Conservation (phyloP, 1,140 invertebrate species). For the Leptinotarsa undecemlineata region DNA sequence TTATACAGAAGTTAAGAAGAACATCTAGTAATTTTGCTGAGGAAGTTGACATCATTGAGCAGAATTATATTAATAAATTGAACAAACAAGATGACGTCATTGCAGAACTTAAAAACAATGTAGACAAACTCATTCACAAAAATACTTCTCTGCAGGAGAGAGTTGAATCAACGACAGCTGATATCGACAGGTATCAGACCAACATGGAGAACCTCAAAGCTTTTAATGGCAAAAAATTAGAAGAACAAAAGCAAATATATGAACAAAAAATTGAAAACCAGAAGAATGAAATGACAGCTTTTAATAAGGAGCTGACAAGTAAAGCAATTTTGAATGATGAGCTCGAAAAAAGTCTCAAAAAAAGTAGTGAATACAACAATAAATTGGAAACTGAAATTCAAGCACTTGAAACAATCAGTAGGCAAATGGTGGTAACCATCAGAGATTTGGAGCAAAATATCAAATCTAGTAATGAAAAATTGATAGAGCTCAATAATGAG, state of each 20-base stretch:
- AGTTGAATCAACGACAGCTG: neutral
- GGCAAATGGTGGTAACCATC: too few relatives aligned
- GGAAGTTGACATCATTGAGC: neutral
- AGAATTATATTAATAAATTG: neutral
- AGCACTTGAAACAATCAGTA: too few relatives aligned
- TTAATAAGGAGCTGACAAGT: too few relatives aligned
- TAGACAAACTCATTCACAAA: neutral
- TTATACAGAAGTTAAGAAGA: constrained; percentile 2
- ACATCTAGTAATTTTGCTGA: neutral
- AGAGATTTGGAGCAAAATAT: too few relatives aligned
- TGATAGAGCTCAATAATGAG: too few relatives aligned
- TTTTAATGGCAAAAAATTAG: neutral
- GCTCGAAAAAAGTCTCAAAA: too few relatives aligned
- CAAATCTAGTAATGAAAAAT: too few relatives aligned
- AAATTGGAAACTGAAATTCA: too few relatives aligned
- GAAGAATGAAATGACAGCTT: too few relatives aligned
- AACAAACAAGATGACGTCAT: neutral
- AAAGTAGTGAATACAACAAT: too few relatives aligned
- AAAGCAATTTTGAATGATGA: too few relatives aligned
- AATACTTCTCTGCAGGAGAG: neutral
- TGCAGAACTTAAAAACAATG: neutral
- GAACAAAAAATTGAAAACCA: too few relatives aligned
- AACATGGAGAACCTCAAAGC: neutral
- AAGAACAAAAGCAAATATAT: neutral
- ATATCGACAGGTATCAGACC: neutral